Evolutionary conservation across 1,140 invertebrate species (phyloP), one percentile per base, ranked within the genome.

Genomic region (Bombyx mori): DNA sequence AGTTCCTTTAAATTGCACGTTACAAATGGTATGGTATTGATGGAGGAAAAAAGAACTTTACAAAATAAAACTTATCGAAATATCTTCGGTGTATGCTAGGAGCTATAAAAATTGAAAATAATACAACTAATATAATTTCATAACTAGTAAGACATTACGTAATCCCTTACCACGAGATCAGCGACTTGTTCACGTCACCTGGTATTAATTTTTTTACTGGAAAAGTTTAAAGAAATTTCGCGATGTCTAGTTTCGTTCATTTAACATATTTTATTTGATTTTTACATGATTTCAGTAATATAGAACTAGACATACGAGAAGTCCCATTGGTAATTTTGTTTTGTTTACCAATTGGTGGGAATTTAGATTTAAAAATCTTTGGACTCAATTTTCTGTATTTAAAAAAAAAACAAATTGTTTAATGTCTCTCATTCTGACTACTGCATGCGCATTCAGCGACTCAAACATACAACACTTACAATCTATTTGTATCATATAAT

Each of bases 71-170:
- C 83, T 86, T 86, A 86, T 83, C 82, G 79, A 85, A 84, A 86
- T 85, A 86, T 86, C 83, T 86, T 86, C 83, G 83, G 83, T 86
- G 80, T 86, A 86, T 77, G 82, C 83, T 85, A 86, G 83, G 83
- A 86, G 71, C 82, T 86, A 86, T 83, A 86, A 85, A 86, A 86
- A 86, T 82, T 86, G 82, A 85, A 86, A 86, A 86, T 85, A 87
- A 84, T 87, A 87, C 75, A 87, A 82, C 82, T 87, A 87, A 84
- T 85, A 61, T 85, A 87, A 85, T 84, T 87, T 87, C 84, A 82
- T 87, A 84, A 82, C 82, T 84, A 87, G 78, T 87, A 80, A 85
- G 82, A 87, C 77, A 82, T 84, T 82, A 86, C 71, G 26, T 35
- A 81, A 80, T 82, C 82, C 81, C 77, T 85, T 84, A 82, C 76